Conservation (phyloP, 2,797 vertebrate species). For the Hypotaenidia okinawae region DNA sequence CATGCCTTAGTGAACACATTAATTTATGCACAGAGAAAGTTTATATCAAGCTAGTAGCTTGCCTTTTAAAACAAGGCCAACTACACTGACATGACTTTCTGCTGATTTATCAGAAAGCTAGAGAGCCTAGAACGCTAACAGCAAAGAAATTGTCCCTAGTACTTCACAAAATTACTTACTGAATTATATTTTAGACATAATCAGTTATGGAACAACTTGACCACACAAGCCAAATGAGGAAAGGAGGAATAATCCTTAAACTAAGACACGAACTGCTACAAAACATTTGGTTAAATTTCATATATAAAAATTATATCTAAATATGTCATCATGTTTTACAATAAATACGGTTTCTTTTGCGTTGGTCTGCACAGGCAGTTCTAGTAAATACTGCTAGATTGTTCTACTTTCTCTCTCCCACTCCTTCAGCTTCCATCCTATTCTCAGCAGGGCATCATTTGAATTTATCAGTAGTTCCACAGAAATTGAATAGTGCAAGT, state of each 20-base stretch:
- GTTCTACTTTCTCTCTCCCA: background rate
- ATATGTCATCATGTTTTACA: background rate
- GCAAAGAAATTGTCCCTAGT: background rate
- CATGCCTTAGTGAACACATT: background rate
- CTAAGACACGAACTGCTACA: background rate
- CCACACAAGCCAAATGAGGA: background rate
- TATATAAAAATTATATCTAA: no score
- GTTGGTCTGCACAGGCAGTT: background rate
- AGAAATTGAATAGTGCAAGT: background rate
- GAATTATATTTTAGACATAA: background rate
- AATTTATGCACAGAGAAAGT: background rate
- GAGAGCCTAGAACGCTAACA: background rate
- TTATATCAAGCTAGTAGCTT: background rate
- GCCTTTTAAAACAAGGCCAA: background rate
- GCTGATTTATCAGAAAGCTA: background rate
- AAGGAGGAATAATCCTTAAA: background rate
- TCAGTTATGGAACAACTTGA: background rate
- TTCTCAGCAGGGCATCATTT: background rate
- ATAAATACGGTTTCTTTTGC: background rate
- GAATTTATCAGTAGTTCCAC: conserved; percentile 1
- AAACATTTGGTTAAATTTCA: background rate
- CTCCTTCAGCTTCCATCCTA: background rate
- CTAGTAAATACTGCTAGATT: background rate
- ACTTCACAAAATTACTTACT: background rate
- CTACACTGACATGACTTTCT: background rate